These are phyloP conservation scores for Bruchidius siliquastri DNA, from an alignment of 2,888 invertebrate species.

Conservation along the genomic window DNA sequence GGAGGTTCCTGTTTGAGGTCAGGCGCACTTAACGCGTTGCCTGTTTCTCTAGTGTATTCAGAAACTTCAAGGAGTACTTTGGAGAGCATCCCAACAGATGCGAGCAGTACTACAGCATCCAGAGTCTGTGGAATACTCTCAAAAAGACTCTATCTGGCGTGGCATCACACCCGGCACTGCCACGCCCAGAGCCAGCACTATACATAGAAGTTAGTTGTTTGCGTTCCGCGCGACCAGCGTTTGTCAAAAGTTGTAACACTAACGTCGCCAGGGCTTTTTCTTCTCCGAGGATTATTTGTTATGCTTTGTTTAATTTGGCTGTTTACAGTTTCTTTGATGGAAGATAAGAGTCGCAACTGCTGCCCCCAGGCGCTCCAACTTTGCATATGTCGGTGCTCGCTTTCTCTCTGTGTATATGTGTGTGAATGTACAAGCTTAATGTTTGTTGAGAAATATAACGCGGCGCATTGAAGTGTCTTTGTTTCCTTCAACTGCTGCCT, in stretches of 20 bases:
- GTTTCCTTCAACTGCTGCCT: neutral
- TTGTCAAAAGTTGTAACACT: constrained; percentile 43
- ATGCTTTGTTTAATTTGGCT: constrained; percentile 27
- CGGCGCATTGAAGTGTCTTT: neutral
- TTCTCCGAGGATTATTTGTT: constrained; percentile 39
- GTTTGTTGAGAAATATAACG: neutral
- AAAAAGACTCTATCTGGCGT: too few relatives aligned
- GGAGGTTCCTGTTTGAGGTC: too few relatives aligned
- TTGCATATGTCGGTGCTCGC: neutral
- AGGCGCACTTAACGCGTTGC: too few relatives aligned
- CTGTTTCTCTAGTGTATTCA: too few relatives aligned
- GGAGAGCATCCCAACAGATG: too few relatives aligned
- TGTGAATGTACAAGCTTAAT: constrained; percentile 1
- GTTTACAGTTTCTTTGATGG: constrained; percentile 20
- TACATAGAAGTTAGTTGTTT: neutral
- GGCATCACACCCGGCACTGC: neutral
- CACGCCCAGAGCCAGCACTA: neutral
- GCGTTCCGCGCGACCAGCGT: constrained; percentile 31
- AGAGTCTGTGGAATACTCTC: too few relatives aligned
- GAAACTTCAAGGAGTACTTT: too few relatives aligned
- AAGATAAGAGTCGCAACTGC: constrained; percentile 13
- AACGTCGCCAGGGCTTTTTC: constrained; percentile 29
- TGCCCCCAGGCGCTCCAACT: constrained; percentile 25
- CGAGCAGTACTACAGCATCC: too few relatives aligned
- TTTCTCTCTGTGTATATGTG: neutral